Base-by-base conservation (phyloP, 2,113 vertebrate genomes). In the Cyanoramphus novaezelandiae region DNA sequence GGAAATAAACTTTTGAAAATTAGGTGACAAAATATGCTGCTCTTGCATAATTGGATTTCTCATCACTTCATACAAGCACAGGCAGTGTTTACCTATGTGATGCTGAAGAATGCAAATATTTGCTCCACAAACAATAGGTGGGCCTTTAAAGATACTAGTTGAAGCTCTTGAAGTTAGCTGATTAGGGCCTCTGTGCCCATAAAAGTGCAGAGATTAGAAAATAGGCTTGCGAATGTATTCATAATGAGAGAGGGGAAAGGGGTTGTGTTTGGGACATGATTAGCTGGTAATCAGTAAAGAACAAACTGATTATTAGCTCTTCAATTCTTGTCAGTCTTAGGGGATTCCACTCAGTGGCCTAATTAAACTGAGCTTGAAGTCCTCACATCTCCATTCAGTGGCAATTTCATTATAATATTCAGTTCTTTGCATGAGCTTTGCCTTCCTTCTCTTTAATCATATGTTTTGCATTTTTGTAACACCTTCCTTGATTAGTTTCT, bases 241-340 rank as follows among this genome's bases (percentile, higher is more conserved):
- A 86, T 98, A 98, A 98, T 98, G 97, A 97, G 96, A 97, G 93
- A 93, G 93, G 97, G 97, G 97, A 97, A 93, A 88, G 74, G 86
- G 95, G 84, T 85, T 97, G 95, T 98, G 97, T 98, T 98, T 98
- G 98, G 98, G 97, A 97, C 98, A 97, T 99, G 99, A 99, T 99
- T 99, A 99, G 98, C 97, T 98, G 88, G 98, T 99, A 99, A 99
- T 99, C 99, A 99, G 98, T 96, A 98, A 98, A 98, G 98, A 98
- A 98, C 98, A 98, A 99, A 98, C 98, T 99, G 98, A 99, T 99
- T 98, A 99, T 99, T 98, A 99, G 98, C 98, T 98, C 97, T 98
- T 98, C 98, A 98, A 92, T 98, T 98, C 98, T 98, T 98, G 95
- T 97, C 97, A 96, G 98, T 98, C 98, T 98, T 98, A 95, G 90